These are phyloP conservation scores for Gulo gulo DNA, from an alignment of 2,113 vertebrate genomes.

Conservation along the genomic window DNA sequence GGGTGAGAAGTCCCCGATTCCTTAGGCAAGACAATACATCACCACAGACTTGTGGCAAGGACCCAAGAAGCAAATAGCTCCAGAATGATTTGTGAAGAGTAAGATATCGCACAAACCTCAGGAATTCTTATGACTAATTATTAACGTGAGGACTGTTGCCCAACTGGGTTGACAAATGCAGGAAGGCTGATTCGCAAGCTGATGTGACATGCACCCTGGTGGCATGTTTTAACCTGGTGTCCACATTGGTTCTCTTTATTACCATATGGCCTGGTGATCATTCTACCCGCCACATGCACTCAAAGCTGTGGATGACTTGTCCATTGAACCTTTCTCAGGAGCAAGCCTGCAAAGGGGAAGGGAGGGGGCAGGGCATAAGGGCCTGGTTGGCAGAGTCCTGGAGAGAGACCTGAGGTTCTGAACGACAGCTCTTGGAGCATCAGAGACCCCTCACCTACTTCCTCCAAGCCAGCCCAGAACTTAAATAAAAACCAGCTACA, in stretches of 20 bases:
- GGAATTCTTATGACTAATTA: neutral
- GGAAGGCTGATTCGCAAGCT: neutral
- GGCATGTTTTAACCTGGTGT: neutral
- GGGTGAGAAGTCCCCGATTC: neutral
- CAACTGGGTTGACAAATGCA: neutral
- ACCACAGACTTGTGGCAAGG: neutral
- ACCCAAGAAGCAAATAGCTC: neutral
- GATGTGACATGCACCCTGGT: neutral
- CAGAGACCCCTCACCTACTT: neutral
- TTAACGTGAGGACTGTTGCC: fast-evolving
- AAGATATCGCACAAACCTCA: neutral
- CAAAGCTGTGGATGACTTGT: neutral
- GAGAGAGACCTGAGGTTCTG: neutral
- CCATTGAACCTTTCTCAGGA: neutral
- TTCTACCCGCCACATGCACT: neutral
- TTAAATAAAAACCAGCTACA: neutral
- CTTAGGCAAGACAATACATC: neutral
- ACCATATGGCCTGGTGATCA: neutral
- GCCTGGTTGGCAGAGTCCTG: neutral
- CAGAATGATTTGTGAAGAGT: neutral
- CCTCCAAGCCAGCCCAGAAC: neutral
- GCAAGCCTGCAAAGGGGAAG: neutral
- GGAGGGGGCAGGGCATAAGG: neutral
- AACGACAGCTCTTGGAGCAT: neutral
- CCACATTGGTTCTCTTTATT: neutral